phyloP scores from a whole-genome alignment of 1,140 invertebrate species.

The Probaryconus sp. region DNA sequence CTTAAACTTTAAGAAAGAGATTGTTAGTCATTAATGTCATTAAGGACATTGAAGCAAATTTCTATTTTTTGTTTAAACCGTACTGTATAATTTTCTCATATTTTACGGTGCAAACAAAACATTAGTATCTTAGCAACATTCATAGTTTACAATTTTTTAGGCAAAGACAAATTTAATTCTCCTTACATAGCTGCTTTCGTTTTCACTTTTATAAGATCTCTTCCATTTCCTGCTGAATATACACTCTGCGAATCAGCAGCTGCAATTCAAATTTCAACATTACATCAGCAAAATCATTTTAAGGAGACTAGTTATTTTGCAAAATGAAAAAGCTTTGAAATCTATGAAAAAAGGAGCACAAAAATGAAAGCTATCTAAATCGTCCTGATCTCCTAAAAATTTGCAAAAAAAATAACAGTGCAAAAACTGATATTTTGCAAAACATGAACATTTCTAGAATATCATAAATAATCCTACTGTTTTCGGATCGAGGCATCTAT shows the following conservation, averaged over 20 bases:
- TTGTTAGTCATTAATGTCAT: neutral
- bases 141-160: slow-evolving; percentile 1
- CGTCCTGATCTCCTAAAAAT: too few species aligned
- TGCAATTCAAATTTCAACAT: slow-evolving; percentile 11
- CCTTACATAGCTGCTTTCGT: slow-evolving; percentile 70
- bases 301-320: too few species aligned
- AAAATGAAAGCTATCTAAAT: too few species aligned
- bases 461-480: slow-evolving; percentile 20
- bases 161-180: too few species aligned
- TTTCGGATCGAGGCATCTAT: slow-evolving; percentile 48
- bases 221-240: slow-evolving; percentile 67
- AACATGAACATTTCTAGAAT: neutral
- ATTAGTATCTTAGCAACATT: neutral
- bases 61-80: too few species aligned
- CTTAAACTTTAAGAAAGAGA: slow-evolving; percentile 43
- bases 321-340: too few species aligned
- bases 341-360: too few species aligned
- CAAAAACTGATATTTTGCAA: slow-evolving; percentile 1
- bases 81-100: too few species aligned
- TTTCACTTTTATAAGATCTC: slow-evolving; percentile 69
- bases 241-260: slow-evolving; percentile 63
- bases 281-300: too few species aligned
- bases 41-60: too few species aligned
- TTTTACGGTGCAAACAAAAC: too few species aligned
- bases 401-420: slow-evolving; percentile 7